phyloP scores from a whole-genome alignment of 2,888 invertebrate species.

The Periphyllus acericola region DNA sequence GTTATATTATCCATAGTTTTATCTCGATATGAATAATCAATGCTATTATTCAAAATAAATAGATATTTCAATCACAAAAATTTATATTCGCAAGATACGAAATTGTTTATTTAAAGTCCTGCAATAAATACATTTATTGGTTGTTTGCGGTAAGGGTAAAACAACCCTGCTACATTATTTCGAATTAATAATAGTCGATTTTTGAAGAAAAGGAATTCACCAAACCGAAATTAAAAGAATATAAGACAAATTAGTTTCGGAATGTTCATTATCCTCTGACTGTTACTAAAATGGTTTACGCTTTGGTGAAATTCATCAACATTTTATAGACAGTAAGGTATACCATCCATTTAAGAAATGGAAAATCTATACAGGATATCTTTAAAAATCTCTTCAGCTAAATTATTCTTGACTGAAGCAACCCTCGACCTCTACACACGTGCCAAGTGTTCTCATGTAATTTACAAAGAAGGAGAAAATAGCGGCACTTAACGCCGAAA shows the following conservation, averaged over 20 bases:
- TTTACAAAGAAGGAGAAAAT: constrained; percentile 48
- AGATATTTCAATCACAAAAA: background rate
- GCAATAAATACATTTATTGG: background rate
- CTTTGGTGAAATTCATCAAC: background rate
- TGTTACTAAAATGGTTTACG: constrained; percentile 13
- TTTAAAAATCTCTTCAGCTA: constrained; percentile 36
- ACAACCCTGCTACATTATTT: background rate
- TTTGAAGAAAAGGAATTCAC: constrained; percentile 1
- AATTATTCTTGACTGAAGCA: constrained; percentile 42
- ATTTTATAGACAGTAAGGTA: constrained; percentile 14
- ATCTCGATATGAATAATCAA: background rate
- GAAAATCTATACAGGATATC: constrained; percentile 15
- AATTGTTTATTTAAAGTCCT: background rate
- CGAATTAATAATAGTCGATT: background rate
- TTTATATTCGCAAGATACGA: background rate
- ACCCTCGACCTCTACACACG: constrained; percentile 33
- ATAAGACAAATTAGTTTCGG: constrained; percentile 14
- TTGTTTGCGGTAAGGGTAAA: background rate
- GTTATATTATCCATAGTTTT: too few species aligned
- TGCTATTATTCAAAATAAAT: background rate
- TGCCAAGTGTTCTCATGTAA: constrained; percentile 41
- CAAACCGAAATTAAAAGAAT: background rate
- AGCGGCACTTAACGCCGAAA: constrained; percentile 42
- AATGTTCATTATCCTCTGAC: background rate
- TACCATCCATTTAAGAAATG: constrained; percentile 11